phyloP scores from a whole-genome alignment of 2,888 invertebrate species.

The Acanthoscelides obtectus region DNA sequence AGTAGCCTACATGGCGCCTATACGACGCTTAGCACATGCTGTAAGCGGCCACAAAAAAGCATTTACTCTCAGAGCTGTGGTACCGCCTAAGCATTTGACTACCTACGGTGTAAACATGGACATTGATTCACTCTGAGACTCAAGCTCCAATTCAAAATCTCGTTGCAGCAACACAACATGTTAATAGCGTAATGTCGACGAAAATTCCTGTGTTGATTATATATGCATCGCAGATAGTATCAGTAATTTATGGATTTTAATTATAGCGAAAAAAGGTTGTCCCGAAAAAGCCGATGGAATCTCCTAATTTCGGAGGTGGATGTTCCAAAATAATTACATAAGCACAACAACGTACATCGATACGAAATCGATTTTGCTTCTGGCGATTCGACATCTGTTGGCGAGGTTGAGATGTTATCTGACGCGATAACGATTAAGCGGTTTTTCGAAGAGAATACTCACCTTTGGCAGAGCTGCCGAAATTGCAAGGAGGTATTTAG shows the following conservation, averaged over 20 bases:
- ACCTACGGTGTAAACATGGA: no score
- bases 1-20: no score
- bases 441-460: no score
- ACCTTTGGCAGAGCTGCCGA: no score
- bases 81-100: no score
- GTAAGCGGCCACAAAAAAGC: no score
- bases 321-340: background rate
- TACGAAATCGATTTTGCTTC: background rate
- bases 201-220: background rate
- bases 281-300: background rate
- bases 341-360: background rate
- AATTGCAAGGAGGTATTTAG: no score
- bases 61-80: no score
- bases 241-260: background rate
- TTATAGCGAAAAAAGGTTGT: background rate
- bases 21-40: no score
- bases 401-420: background rate
- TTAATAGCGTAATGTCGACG: background rate
- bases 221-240: background rate
- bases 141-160: background rate
- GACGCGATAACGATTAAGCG: background rate
- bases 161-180: background rate
- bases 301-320: background rate
- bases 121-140: no score
- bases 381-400: background rate